phyloP scores from a whole-genome alignment of 1,140 invertebrate species.

The Solen grandis region DNA sequence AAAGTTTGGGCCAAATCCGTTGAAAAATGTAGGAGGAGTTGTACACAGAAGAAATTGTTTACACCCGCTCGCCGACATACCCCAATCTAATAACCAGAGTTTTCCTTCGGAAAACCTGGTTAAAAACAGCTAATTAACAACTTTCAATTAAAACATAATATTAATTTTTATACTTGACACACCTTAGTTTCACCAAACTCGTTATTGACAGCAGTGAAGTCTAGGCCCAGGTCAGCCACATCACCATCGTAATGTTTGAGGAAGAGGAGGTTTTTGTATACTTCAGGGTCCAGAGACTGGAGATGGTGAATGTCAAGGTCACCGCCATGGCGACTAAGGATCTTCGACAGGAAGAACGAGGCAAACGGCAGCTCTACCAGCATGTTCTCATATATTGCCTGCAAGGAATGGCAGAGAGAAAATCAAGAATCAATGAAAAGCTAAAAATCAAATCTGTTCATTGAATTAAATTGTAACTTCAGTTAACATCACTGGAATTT shows the following conservation, averaged over 20 bases:
- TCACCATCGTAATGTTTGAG: constrained; percentile 87
- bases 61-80: no score
- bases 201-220: constrained; percentile 95
- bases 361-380: constrained; percentile 94
- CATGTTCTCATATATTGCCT: constrained; percentile 97
- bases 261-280: constrained; percentile 94
- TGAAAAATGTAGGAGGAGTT: no score
- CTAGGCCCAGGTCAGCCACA: constrained; percentile 85
- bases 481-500: no score
- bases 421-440: background rate
- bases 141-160: no score
- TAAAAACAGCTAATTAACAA: no score
- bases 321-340: constrained; percentile 89
- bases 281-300: constrained; percentile 94
- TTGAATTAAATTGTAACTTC: no score
- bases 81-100: no score
- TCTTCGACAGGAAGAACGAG: constrained; percentile 87
- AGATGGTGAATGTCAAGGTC: constrained; percentile 95
- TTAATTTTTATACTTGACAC: no score
- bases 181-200: constrained; percentile 94
- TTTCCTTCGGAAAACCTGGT: no score
- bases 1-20: no score
- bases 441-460: no score
- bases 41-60: no score
- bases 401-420: constrained; percentile 68